phyloP scores from a whole-genome alignment of 1,140 invertebrate species.

The Proctacanthus coquilletti region DNA sequence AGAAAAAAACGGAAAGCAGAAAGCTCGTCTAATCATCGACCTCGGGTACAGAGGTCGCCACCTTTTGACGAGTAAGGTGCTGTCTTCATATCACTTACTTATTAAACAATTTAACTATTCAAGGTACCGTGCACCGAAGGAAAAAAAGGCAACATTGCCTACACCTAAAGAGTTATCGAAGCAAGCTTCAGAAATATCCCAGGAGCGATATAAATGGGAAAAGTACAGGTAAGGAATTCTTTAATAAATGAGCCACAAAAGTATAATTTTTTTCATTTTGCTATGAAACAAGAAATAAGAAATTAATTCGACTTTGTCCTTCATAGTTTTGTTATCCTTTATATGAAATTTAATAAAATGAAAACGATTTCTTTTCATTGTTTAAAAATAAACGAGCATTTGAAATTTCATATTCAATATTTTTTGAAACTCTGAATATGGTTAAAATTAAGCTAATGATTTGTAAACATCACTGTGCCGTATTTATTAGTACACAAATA shows the following conservation, averaged over 20 bases:
- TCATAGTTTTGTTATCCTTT: no score
- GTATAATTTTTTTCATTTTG: neutral
- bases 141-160: conserved; percentile 9
- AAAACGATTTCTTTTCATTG: no score
- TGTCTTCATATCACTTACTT: neutral
- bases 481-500: no score
- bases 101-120: neutral
- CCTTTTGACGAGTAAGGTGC: conserved; percentile 6
- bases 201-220: conserved; percentile 39
- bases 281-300: no score
- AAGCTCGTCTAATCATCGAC: conserved; percentile 10
- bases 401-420: no score
- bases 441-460: no score
- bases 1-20: conserved; percentile 3
- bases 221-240: conserved; percentile 34
- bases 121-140: neutral
- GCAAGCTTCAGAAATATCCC: conserved; percentile 22
- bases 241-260: neutral
- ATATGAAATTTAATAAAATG: no score
- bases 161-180: conserved; percentile 23
- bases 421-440: no score
- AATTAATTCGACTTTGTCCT: no score
- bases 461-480: no score
- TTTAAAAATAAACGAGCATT: no score
- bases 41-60: conserved; percentile 15